A percentile compares a stretch with the other conserved stretches of the same genome.
Evolutionary conservation across 1,140 invertebrate species (phyloP).

Genomic region (Heliconius congener): DNA sequence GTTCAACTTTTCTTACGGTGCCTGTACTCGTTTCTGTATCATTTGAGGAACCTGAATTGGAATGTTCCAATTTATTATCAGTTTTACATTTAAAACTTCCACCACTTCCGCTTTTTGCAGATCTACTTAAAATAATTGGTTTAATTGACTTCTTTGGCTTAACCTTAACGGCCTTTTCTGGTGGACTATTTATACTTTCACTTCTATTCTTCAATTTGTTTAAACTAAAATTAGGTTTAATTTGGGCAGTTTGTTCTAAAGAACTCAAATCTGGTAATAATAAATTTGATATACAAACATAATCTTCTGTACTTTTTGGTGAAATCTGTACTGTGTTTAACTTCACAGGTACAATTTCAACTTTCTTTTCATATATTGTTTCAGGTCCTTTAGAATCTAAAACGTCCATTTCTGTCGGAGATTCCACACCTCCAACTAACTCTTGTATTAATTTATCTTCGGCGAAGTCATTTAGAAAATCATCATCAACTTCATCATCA

Average conservation of each 20-base stretch:
- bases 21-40: slow-evolving; percentile 80
- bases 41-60: slow-evolving; percentile 78
- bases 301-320: slow-evolving; percentile 65
- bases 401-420: slow-evolving; percentile 66
- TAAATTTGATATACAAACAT: slow-evolving; percentile 64
- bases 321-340: slow-evolving; percentile 54
- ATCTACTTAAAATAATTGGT: slow-evolving; percentile 58
- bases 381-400: slow-evolving; percentile 79
- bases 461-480: slow-evolving; percentile 57
- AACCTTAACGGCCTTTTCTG: slow-evolving; percentile 68
- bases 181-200: slow-evolving; percentile 71
- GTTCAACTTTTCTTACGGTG: slow-evolving; percentile 72
- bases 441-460: slow-evolving; percentile 73
- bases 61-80: slow-evolving; percentile 73
- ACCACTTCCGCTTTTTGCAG: slow-evolving; percentile 41
- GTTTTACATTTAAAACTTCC: slow-evolving; percentile 53
- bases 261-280: slow-evolving; percentile 62
- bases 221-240: slow-evolving; percentile 73
- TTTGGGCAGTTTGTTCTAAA: slow-evolving; percentile 70
- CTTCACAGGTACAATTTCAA: slow-evolving; percentile 74
- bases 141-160: slow-evolving; percentile 63
- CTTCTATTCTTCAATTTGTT: slow-evolving; percentile 72
- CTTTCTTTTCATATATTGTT: slow-evolving; percentile 70
- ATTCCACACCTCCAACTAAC: slow-evolving; percentile 70
- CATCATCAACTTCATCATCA: slow-evolving; percentile 64